A percentile compares a stretch with the other conserved stretches of the same genome.
These are phyloP conservation scores for Zaprionus capensis DNA, from an alignment of 1,140 invertebrate genomes.

Conservation along the genomic window DNA sequence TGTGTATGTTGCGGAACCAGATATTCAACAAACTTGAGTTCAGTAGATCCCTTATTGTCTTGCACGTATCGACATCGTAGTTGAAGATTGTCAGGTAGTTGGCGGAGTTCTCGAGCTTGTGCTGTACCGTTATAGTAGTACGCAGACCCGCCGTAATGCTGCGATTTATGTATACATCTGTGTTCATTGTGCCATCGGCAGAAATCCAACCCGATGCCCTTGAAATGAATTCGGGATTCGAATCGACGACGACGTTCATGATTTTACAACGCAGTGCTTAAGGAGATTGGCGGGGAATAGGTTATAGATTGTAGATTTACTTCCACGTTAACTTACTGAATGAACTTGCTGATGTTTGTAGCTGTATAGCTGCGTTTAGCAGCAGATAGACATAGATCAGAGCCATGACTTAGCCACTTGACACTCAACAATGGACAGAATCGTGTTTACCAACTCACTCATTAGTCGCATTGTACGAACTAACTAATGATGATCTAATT, in stretches of 20 bases:
- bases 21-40: conserved; percentile 40
- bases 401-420: conserved; percentile 21
- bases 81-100: conserved; percentile 53
- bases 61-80: conserved; percentile 64
- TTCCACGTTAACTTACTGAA: conserved; percentile 30
- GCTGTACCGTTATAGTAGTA: conserved; percentile 42
- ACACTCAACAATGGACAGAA: conserved; percentile 1
- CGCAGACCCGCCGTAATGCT: conserved; percentile 27
- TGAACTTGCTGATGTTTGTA: neutral
- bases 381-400: neutral
- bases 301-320: neutral
- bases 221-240: conserved; percentile 30
- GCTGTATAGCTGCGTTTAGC: neutral
- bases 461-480: conserved; percentile 12
- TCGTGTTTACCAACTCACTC: conserved; percentile 3
- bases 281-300: neutral
- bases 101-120: conserved; percentile 22
- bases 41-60: conserved; percentile 45
- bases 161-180: conserved; percentile 48
- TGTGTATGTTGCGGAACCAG: conserved; percentile 62
- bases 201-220: conserved; percentile 37
- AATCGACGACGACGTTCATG: conserved; percentile 44
- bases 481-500: conserved; percentile 3
- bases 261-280: conserved; percentile 20
- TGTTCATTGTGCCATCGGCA: conserved; percentile 18